Conservation (phyloP, 2,797 vertebrate species). For the Miichthys miiuy region DNA sequence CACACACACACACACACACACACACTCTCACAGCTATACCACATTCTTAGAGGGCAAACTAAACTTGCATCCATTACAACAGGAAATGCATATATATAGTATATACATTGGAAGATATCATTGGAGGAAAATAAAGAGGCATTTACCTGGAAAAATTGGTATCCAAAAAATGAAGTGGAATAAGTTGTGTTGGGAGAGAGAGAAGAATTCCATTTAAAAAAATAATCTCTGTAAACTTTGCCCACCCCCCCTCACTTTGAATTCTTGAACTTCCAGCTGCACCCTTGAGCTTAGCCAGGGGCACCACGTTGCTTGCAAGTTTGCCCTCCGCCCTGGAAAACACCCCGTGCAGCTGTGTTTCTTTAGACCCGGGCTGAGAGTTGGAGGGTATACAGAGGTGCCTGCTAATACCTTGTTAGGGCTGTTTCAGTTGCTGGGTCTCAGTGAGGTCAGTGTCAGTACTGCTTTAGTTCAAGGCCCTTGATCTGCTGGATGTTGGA, state of each 20-base stretch:
- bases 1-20: slow-evolving; percentile 11
- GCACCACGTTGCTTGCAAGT: slow-evolving; percentile 71
- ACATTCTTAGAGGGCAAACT: slow-evolving; percentile 73
- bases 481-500: slow-evolving; percentile 83
- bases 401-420: slow-evolving; percentile 89
- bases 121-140: neutral
- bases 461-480: slow-evolving; percentile 83
- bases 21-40: slow-evolving; percentile 49
- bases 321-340: slow-evolving; percentile 74
- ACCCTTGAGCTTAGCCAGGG: slow-evolving; percentile 71
- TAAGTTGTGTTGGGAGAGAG: neutral
- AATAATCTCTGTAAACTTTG: slow-evolving; percentile 46
- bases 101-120: neutral
- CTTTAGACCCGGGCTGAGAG: slow-evolving; percentile 76
- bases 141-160: slow-evolving; percentile 4
- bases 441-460: slow-evolving; percentile 87
- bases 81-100: slow-evolving; percentile 1
- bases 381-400: slow-evolving; percentile 77
- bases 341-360: slow-evolving; percentile 82
- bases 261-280: slow-evolving; percentile 73
- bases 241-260: slow-evolving; percentile 50
- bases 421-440: slow-evolving; percentile 86
- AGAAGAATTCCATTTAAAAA: slow-evolving; percentile 36
- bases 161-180: neutral
- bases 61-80: slow-evolving; percentile 30